These are phyloP conservation scores for Caenorhabditis inopinata DNA, from an alignment of 1,140 invertebrate species.

Conservation along the genomic window DNA sequence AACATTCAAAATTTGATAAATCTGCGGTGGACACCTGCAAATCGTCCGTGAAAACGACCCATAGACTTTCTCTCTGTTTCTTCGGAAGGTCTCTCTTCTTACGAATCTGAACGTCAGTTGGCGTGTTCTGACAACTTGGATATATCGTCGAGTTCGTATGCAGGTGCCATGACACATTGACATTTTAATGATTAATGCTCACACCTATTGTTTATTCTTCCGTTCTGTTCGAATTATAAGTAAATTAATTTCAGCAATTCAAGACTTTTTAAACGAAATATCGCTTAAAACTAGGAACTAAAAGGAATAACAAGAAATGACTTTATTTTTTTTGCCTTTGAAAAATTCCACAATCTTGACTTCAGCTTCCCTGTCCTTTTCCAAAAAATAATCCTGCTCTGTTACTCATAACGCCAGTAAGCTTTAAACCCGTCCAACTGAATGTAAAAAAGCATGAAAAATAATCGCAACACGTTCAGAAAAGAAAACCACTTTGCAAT, in stretches of 20 bases:
- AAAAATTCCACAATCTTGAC: too few species aligned
- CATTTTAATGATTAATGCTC: constrained; percentile 24
- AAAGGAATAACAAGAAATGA: too few species aligned
- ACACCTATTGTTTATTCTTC: constrained; percentile 2
- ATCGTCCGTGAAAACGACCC: constrained; percentile 22
- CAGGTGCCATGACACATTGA: constrained; percentile 23
- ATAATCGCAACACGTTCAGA: neutral
- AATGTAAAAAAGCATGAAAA: neutral
- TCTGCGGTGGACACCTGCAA: constrained; percentile 31
- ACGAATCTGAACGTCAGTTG: constrained; percentile 17
- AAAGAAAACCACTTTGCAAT: neutral
- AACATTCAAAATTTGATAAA: constrained; percentile 32
- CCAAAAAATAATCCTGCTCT: neutral
- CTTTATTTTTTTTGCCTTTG: too few species aligned
- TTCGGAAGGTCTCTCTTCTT: constrained; percentile 23
- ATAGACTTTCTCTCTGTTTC: constrained; percentile 12
- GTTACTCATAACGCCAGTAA: neutral
- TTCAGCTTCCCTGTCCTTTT: neutral
- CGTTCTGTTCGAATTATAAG: too few species aligned
- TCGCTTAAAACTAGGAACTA: too few species aligned
- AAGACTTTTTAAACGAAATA: too few species aligned
- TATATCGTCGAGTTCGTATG: constrained; percentile 29
- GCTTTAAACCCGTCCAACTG: neutral
- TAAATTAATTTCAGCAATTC: too few species aligned
- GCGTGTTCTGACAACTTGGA: constrained; percentile 21